A percentile compares a stretch with the other conserved stretches of the same genome.
phyloP scores from a whole-genome alignment of 2,113 vertebrate species.

The Chaenogobius annularis region DNA sequence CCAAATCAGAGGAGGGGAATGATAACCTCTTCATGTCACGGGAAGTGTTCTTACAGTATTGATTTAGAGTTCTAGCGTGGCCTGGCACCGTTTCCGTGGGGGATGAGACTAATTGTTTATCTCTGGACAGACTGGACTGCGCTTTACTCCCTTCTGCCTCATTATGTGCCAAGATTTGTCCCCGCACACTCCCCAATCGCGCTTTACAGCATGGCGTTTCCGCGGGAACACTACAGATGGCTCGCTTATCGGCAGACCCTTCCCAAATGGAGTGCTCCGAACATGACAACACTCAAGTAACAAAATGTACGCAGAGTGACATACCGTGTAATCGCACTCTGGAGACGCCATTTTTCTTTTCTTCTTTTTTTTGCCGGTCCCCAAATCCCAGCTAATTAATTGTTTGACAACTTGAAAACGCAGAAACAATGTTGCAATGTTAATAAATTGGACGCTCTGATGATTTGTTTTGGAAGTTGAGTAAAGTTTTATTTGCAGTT shows the following conservation, averaged over 20 bases:
- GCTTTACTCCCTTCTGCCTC: constrained; percentile 81
- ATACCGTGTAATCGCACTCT: constrained; percentile 71
- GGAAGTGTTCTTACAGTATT: neutral
- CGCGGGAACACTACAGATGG: constrained; percentile 83
- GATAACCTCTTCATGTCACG: constrained; percentile 75
- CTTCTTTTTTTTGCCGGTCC: constrained; percentile 37
- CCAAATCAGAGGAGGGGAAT: constrained; percentile 74
- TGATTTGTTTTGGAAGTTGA: constrained; percentile 23
- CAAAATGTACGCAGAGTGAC: constrained; percentile 74
- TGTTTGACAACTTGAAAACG: constrained; percentile 10
- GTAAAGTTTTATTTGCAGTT: constrained; percentile 12
- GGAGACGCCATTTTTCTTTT: constrained; percentile 55
- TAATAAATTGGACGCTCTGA: neutral
- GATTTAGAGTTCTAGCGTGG: constrained; percentile 16
- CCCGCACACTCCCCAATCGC: constrained; percentile 80
- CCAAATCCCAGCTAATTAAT: constrained; percentile 12
- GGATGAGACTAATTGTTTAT: constrained; percentile 86
- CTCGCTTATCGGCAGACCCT: constrained; percentile 82
- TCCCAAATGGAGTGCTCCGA: constrained; percentile 82
- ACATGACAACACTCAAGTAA: constrained; percentile 75
- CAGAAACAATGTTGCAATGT: constrained; percentile 11
- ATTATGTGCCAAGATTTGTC: constrained; percentile 85
- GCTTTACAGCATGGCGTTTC: constrained; percentile 81
- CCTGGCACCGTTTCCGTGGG: constrained; percentile 77
- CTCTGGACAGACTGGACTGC: constrained; percentile 81